Evolutionary conservation across 2,797 vertebrate species (phyloP).

Genomic region (Toxotes lorentzi): DNA sequence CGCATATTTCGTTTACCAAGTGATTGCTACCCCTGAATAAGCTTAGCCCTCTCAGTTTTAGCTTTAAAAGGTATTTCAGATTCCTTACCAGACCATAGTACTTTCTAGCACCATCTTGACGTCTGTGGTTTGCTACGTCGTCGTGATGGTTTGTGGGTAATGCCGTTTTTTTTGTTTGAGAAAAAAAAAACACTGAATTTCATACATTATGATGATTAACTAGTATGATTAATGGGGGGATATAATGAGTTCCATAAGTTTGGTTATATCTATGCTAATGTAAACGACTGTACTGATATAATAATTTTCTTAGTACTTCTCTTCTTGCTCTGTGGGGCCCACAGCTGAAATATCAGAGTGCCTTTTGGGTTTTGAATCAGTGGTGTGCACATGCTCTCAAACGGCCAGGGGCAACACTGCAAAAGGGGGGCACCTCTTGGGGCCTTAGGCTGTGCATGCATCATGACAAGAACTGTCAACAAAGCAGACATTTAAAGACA

Average conservation of each 20-base stretch:
- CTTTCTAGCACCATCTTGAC: conserved; percentile 95
- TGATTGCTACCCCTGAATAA: accelerated
- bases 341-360: not conserved
- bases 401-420: not conserved
- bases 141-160: conserved; percentile 71
- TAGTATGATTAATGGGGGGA: no score
- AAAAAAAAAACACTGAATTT: no score
- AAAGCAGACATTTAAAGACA: not conserved
- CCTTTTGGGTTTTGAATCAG: not conserved
- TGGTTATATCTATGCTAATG: not conserved
- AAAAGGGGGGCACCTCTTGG: not conserved
- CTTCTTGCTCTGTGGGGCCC: not conserved
- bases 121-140: conserved; percentile 48
- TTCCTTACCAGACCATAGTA: conserved; percentile 96
- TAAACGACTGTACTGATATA: not conserved
- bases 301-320: no score
- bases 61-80: conserved; percentile 45
- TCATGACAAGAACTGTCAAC: not conserved
- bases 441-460: not conserved
- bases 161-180: conserved; percentile 41
- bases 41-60: not conserved
- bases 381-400: not conserved
- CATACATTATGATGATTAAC: not conserved
- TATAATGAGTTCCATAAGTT: not conserved
- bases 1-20: accelerated